Percentiles rank a stretch among this genome's conserved stretches.
phyloP scores from a whole-genome alignment of 2,888 invertebrate genomes.

The Caradrina kadenii region DNA sequence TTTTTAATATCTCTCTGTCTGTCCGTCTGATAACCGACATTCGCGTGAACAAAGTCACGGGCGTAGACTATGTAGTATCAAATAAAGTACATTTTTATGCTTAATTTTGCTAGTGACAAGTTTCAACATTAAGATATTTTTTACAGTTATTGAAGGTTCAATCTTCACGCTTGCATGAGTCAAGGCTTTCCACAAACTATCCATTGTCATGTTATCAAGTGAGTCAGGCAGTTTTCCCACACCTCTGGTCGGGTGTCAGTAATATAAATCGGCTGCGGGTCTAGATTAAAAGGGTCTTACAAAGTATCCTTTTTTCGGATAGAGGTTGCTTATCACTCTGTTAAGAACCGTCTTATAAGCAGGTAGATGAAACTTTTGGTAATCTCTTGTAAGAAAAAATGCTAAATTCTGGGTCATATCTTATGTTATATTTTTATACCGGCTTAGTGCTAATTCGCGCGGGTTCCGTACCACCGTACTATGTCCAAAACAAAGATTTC shows the following conservation, averaged over 20 bases:
- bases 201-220: background rate
- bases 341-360: conserved; percentile 20
- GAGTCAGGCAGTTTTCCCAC: background rate
- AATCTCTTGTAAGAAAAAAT: background rate
- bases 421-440: no score
- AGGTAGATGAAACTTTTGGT: background rate
- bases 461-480: no score
- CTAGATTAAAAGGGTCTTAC: conserved; percentile 37
- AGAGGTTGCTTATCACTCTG: conserved; percentile 24
- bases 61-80: no score
- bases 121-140: background rate
- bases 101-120: no score
- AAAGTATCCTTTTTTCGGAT: conserved; percentile 6
- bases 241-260: conserved; percentile 6
- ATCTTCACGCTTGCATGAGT: background rate
- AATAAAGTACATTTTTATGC: no score
- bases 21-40: no score
- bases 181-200: background rate
- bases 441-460: no score
- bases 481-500: no score
- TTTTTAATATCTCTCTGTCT: no score
- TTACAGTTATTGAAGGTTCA: background rate
- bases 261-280: conserved; percentile 37
- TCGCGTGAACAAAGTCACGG: no score
- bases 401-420: no score